A percentile compares a stretch with the other conserved stretches of the same genome.
Conservation (phyloP, 1,140 invertebrate species). For the Sipha flava region DNA sequence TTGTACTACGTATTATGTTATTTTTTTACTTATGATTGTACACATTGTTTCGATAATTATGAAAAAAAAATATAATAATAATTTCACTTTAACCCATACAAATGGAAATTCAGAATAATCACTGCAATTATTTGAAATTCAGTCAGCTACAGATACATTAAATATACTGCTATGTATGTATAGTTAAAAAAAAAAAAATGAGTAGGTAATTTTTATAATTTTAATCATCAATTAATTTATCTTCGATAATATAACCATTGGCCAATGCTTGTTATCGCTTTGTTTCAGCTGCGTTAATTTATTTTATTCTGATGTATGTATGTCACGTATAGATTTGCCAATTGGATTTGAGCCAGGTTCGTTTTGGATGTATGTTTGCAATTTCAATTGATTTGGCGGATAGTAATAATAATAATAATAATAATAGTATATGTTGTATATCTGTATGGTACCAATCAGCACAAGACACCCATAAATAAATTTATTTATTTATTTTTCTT, state of each 20-base stretch:
- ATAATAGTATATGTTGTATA: not conserved
- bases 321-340: constrained; percentile 29
- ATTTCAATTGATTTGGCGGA: constrained; percentile 18
- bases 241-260: not conserved
- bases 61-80: too few relatives aligned
- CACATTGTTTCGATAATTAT: too few relatives aligned
- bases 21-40: too few relatives aligned
- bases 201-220: not conserved
- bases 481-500: too few relatives aligned
- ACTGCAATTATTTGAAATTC: too few relatives aligned
- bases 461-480: too few relatives aligned
- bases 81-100: too few relatives aligned
- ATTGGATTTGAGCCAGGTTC: constrained; percentile 3
- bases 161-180: too few relatives aligned
- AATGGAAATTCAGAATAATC: too few relatives aligned
- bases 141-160: too few relatives aligned
- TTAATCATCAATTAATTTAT: not conserved
- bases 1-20: too few relatives aligned
- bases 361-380: not conserved
- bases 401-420: constrained; percentile 11
- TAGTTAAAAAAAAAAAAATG: not conserved
- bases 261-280: not conserved
- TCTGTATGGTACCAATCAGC: not conserved
- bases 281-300: not conserved
- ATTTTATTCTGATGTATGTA: not conserved